Evolutionary conservation across 1,140 invertebrate genomes (phyloP), one percentile per base, ranked within the genome.

Genomic region (Andrena cerasifolii): DNA sequence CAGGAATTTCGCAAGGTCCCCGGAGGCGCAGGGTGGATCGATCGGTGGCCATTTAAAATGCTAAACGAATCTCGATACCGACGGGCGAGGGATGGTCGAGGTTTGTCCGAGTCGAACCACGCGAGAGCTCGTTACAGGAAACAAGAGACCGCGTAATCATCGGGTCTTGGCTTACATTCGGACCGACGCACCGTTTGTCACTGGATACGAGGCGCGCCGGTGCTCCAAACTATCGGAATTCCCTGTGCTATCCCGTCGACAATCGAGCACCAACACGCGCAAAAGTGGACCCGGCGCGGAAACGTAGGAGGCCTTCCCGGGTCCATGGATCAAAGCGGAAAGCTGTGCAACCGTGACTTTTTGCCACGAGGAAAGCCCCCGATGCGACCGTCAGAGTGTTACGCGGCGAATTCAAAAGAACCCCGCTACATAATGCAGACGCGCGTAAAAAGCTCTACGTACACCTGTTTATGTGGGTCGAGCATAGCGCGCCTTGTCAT

Each of bases 391-490:
- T 40, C 59, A 40, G 10, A 7, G 21, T 43, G 43, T 65, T 47
- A 40, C 62, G 24, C 14, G 8, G 12, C 16, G 21, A 56, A 51
- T 63, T 73, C 45, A 16, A 63, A 63, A 21, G 70, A 51, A 51
- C 28, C 18, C 7, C n/a, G 24, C 21, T 53, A 45, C 59, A 40
- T 28, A 16, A 31, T 18, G 16, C 31, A n/a, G n/a, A 18, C 45
- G 21, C n/a, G 18, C 21, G 16, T n/a, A 26, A 12, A 31, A 24
- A 62, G n/a, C 28, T 16, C 14, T 24, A 16, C 12, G 21, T 78
- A 51, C 47, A 58, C 40, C 26, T 40, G 59, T 51, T 73, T 31
- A 73, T 59, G 58, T 78, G 58, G 76, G 76, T 78, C 76, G 61
- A 51, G 49, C 16, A 28, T 76, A 78, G 49, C 26, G 40, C 33